Evolutionary conservation across 2,888 invertebrate genomes (phyloP), one percentile per base, ranked within the genome.

Genomic region (Pecten maximus): DNA sequence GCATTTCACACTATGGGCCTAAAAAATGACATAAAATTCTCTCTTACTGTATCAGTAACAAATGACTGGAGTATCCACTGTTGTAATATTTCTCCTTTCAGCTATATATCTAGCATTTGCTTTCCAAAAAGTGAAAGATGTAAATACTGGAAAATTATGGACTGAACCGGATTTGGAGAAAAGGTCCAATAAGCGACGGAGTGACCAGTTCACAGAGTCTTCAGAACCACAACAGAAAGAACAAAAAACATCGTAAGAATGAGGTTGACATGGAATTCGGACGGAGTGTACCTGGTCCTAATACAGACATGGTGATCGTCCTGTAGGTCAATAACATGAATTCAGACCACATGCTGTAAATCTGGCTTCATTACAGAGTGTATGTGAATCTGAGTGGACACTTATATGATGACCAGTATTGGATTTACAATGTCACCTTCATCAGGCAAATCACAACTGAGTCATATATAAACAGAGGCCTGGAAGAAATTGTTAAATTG

Each of bases 61-160:
- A n/a, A 23, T 60, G 0, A n/a, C n/a, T 60, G 6, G n/a, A n/a
- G n/a, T n/a, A n/a, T n/a, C 2, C 8, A n/a, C n/a, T 23, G 23
- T 86, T 28, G 2, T 90, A 48, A 28, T 50, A 60, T n/a, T 89
- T 90, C 91, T 89, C 48, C 86, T 95, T 95, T 92, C 95, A 96
- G 96, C 95, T 89, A 96, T 99, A 60, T 99, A 99, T 96, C 97
- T 98, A 96, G 98, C 98, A 15, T 98, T 98, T 97, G 98, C 98
- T 89, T 99, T 99, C 96, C 98, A 98, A 97, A 99, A 98, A 93
- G 94, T 95, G 48, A 88, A 89, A 88, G 94, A 93, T 60, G 88
- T 91, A 39, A 91, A 91, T 15, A 93, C 93, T 39, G 94, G 93
- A 4, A 89, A 93, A 90, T 88, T 87, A 23, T 93, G 92, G 92